Conservation (phyloP, 2,888 invertebrate genomes). For the Polymixis lichenea region DNA sequence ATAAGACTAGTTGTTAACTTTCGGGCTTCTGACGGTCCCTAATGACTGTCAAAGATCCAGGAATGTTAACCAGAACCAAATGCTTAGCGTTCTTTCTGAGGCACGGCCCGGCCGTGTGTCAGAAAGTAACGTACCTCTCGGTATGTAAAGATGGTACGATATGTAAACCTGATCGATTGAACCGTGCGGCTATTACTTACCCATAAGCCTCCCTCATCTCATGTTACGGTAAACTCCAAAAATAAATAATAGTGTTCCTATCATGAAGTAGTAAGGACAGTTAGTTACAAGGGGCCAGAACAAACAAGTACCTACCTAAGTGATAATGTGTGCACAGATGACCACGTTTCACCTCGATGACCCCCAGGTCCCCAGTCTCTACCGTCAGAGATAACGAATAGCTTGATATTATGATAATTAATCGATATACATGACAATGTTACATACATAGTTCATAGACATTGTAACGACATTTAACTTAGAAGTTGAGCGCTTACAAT, state of each 20-base stretch:
- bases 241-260: background rate
- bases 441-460: background rate
- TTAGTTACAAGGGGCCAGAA: constrained; percentile 12
- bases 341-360: constrained; percentile 28
- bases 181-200: too few species aligned
- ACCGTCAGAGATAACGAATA: constrained; percentile 46
- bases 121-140: too few species aligned
- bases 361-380: constrained; percentile 37
- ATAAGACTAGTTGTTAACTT: too few species aligned
- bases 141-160: too few species aligned
- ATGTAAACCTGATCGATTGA: too few species aligned
- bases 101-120: too few species aligned
- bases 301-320: constrained; percentile 18
- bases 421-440: constrained; percentile 29
- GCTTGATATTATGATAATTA: constrained; percentile 35
- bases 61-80: too few species aligned
- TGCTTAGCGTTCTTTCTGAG: too few species aligned
- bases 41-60: too few species aligned
- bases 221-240: background rate
- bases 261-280: constrained; percentile 4
- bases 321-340: constrained; percentile 42
- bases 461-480: constrained; percentile 8
- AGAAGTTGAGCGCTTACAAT: background rate
- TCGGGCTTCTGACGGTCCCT: too few species aligned
- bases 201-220: too few species aligned